A percentile compares a stretch with the other conserved stretches of the same genome.
Evolutionary conservation across 2,113 vertebrate genomes (phyloP).

Genomic region (Alces alces): DNA sequence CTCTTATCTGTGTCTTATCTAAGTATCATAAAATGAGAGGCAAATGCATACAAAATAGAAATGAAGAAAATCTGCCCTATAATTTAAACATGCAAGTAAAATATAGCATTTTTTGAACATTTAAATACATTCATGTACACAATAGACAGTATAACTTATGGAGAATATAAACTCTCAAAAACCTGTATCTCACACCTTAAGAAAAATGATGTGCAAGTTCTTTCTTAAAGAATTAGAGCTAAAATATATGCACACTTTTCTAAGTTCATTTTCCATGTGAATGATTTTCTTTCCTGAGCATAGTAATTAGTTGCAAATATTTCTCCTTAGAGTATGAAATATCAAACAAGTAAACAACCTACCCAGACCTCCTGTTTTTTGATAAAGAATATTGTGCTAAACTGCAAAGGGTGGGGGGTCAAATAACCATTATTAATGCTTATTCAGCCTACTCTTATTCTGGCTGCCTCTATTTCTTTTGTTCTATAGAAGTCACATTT

Average conservation of each 20-base stretch:
- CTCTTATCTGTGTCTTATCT: background rate
- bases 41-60: background rate
- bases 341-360: slow-evolving; percentile 34
- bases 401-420: background rate
- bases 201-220: slow-evolving; percentile 22
- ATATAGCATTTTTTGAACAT: background rate
- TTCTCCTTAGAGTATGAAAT: slow-evolving; percentile 38
- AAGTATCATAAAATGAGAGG: background rate
- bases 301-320: slow-evolving; percentile 34
- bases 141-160: background rate
- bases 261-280: slow-evolving; percentile 64
- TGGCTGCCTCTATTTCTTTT: slow-evolving; percentile 31
- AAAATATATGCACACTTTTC: slow-evolving; percentile 53
- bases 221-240: slow-evolving; percentile 48
- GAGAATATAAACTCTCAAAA: slow-evolving; percentile 13
- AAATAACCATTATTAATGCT: slow-evolving; percentile 13
- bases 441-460: slow-evolving; percentile 20
- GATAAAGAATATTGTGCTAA: background rate
- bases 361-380: background rate
- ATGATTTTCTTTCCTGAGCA: slow-evolving; percentile 17
- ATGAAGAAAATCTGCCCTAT: background rate
- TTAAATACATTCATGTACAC: background rate
- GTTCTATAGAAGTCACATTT: background rate
- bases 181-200: background rate
- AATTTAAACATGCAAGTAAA: slow-evolving; percentile 39